Percentiles rank a stretch among this genome's conserved stretches.
Conservation (phyloP, 2,888 invertebrate species). For the Melangyna quadrimaculata region DNA sequence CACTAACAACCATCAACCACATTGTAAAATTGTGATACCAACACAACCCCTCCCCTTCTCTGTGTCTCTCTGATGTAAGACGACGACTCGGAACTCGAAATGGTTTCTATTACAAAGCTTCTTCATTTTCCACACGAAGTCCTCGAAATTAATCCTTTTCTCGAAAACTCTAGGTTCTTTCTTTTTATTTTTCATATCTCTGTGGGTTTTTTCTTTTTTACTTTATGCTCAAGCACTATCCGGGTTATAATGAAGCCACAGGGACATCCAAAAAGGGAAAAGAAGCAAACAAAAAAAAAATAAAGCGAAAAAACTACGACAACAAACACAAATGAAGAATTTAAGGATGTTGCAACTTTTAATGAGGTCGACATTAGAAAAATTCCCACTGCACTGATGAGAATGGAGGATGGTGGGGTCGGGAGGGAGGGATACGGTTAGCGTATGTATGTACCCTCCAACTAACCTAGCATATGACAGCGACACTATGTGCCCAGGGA, state of each 20-base stretch:
- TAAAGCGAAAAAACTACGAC: neutral
- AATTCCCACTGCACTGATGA: slow-evolving; percentile 29
- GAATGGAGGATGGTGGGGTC: neutral
- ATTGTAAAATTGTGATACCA: slow-evolving; percentile 23
- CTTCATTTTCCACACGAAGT: slow-evolving; percentile 66
- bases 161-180: neutral
- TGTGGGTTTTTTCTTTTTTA: neutral
- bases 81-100: slow-evolving; percentile 29
- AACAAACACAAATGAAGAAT: slow-evolving; percentile 40
- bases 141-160: slow-evolving; percentile 68
- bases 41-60: neutral
- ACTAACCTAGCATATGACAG: slow-evolving; percentile 19
- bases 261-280: slow-evolving; percentile 11
- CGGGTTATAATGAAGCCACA: slow-evolving; percentile 58
- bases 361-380: slow-evolving; percentile 71
- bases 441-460: neutral
- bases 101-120: slow-evolving; percentile 41
- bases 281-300: neutral
- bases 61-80: neutral
- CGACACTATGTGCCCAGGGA: slow-evolving; percentile 9
- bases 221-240: slow-evolving; percentile 4
- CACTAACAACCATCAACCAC: slow-evolving; percentile 6
- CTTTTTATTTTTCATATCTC: neutral
- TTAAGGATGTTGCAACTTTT: slow-evolving; percentile 71
- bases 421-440: too few relatives aligned